Percentiles rank a stretch among this genome's conserved stretches.
These are phyloP conservation scores for Tetragnatha montana DNA, from an alignment of 2,888 invertebrate species.

Conservation along the genomic window DNA sequence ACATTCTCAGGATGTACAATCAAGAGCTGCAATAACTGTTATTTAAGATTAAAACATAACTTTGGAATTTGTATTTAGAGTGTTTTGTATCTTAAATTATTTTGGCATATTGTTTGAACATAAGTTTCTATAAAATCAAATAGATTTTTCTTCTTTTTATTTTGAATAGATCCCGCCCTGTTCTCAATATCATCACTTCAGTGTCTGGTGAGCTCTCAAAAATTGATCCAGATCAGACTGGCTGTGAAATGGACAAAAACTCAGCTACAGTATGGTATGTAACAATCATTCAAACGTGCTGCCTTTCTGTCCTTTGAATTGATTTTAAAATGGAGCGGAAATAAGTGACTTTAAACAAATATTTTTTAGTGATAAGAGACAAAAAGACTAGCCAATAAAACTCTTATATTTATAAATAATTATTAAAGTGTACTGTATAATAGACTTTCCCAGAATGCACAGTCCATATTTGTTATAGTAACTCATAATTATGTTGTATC, in stretches of 20 bases:
- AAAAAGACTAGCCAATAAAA: background rate
- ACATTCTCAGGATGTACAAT: too few species aligned
- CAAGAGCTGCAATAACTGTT: too few species aligned
- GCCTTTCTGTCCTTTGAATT: too few species aligned
- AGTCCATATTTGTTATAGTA: too few species aligned
- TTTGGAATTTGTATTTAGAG: too few species aligned
- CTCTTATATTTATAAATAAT: background rate
- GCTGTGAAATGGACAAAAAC: slow-evolving; percentile 82
- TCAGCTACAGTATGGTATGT: slow-evolving; percentile 79
- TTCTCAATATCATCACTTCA: slow-evolving; percentile 89
- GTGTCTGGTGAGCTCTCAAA: slow-evolving; percentile 84
- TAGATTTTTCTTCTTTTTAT: background rate
- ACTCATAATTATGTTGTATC: background rate
- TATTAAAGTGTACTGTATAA: background rate
- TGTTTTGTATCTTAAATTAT: too few species aligned
- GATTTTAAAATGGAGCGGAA: too few species aligned
- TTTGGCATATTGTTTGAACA: too few species aligned
- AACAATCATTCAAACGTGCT: too few species aligned
- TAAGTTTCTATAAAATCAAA: background rate
- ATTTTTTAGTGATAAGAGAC: too few species aligned
- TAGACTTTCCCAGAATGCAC: background rate
- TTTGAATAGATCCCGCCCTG: slow-evolving; percentile 84
- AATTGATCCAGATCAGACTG: slow-evolving; percentile 86
- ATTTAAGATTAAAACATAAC: too few species aligned
- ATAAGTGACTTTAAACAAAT: too few species aligned